phyloP scores from a whole-genome alignment of 2,113 vertebrate genomes.

The Calyptomena viridis region DNA sequence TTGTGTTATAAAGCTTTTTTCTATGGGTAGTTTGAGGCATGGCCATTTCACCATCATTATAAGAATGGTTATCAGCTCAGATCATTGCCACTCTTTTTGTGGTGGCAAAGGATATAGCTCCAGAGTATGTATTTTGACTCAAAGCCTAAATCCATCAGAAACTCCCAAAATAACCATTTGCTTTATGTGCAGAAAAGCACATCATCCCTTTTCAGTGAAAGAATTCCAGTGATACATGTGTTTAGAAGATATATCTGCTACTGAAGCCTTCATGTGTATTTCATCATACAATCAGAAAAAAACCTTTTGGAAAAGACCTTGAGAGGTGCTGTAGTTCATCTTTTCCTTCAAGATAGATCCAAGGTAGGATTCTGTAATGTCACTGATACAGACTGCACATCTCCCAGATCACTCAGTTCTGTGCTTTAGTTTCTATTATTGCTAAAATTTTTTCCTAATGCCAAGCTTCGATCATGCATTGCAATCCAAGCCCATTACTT shows the following conservation, averaged over 20 bases:
- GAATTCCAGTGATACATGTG: neutral
- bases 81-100: neutral
- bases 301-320: neutral
- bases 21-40: neutral
- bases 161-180: neutral
- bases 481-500: neutral
- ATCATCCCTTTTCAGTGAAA: neutral
- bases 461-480: neutral
- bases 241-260: neutral
- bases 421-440: neutral
- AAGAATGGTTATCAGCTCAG: neutral
- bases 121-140: neutral
- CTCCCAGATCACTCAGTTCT: neutral
- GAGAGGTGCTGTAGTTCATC: accelerated
- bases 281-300: neutral
- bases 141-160: neutral
- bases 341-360: neutral
- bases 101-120: neutral
- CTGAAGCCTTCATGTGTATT: neutral
- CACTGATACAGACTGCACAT: neutral
- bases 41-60: neutral
- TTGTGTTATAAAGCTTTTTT: neutral
- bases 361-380: neutral
- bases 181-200: neutral
- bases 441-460: neutral